Evolutionary conservation across 2,113 vertebrate genomes (phyloP).

Genomic region (Atractosteus spatula): DNA sequence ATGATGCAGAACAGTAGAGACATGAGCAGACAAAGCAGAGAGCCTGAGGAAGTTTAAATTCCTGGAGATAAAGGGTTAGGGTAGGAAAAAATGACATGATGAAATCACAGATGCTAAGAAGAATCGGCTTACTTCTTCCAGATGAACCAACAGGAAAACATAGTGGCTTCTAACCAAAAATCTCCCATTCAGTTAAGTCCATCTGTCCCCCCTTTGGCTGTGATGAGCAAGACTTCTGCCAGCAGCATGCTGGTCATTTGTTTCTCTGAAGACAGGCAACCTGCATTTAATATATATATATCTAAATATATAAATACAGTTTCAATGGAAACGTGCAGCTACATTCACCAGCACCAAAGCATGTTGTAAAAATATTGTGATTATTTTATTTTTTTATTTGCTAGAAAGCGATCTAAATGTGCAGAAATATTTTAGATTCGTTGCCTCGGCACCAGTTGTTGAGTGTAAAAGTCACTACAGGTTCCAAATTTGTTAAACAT

Average conservation of each 20-base stretch:
- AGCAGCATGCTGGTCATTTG: constrained; percentile 39
- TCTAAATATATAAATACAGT: too few relatives aligned
- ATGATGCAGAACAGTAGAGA: too few relatives aligned
- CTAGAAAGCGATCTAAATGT: neutral
- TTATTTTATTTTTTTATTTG: neutral
- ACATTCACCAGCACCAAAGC: neutral
- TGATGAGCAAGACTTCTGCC: constrained; percentile 51
- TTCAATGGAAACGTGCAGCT: too few relatives aligned
- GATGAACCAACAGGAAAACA: constrained; percentile 2
- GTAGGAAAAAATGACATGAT: too few relatives aligned
- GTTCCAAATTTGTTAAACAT: neutral
- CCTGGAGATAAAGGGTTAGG: too few relatives aligned
- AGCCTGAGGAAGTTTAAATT: too few relatives aligned
- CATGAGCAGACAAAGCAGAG: too few relatives aligned
- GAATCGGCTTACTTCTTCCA: constrained; percentile 8
- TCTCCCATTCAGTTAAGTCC: constrained; percentile 40
- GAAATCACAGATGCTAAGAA: too few relatives aligned
- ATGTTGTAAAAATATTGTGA: neutral
- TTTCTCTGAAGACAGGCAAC: constrained; percentile 19
- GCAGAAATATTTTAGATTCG: neutral
- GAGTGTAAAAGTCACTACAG: neutral
- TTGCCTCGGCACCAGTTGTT: neutral
- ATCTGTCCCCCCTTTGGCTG: constrained; percentile 51
- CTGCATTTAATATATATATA: too few relatives aligned
- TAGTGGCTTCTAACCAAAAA: constrained; percentile 17